A percentile compares a stretch with the other conserved stretches of the same genome.
These are phyloP conservation scores for Grallaria varia DNA, from an alignment of 2,113 vertebrate species.

Conservation along the genomic window DNA sequence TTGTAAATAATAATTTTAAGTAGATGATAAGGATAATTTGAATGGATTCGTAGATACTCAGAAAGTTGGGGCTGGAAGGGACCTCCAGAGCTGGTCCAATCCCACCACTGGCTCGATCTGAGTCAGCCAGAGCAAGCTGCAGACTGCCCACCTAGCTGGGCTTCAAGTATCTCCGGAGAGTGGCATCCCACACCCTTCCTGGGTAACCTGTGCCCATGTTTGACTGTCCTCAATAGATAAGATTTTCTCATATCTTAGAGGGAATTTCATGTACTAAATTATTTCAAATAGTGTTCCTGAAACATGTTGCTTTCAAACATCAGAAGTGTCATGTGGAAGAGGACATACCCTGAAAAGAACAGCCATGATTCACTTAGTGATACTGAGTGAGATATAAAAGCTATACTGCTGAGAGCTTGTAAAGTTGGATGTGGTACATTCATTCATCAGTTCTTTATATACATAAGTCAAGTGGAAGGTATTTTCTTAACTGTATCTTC, in stretches of 20 bases:
- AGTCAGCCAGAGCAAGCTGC: neutral
- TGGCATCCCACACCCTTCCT: fast-evolving
- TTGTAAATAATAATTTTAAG: neutral
- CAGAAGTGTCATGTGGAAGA: neutral
- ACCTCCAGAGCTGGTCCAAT: neutral
- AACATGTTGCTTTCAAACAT: neutral
- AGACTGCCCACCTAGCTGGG: fast-evolving
- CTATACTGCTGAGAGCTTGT: neutral
- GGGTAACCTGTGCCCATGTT: neutral
- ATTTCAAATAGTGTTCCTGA: neutral
- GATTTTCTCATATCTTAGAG: neutral
- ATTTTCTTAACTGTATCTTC: neutral
- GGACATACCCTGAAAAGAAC: neutral
- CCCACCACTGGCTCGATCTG: fast-evolving
- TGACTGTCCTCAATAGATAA: neutral
- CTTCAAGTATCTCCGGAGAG: fast-evolving
- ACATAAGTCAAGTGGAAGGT: neutral
- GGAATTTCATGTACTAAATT: neutral
- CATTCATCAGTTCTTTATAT: neutral
- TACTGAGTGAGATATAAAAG: neutral
- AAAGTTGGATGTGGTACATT: neutral
- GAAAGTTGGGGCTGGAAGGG: neutral
- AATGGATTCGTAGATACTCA: neutral
- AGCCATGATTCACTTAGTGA: neutral
- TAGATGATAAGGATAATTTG: no score